Conservation (phyloP, 2,113 vertebrate genomes). For the Psittacara wagleri region DNA sequence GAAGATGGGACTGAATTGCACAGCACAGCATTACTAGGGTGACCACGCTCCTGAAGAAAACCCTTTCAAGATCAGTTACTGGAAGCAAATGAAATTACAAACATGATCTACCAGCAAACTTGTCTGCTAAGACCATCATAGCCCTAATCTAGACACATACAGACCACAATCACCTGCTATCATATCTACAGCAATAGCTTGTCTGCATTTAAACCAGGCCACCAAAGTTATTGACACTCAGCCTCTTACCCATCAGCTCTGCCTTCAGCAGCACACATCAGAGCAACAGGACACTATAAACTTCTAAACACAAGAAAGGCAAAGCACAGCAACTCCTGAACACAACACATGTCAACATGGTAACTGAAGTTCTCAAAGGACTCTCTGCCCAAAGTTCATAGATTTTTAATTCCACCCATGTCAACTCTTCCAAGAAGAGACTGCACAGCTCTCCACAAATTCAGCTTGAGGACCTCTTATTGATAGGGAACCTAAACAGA, state of each 20-base stretch:
- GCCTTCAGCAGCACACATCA: not conserved
- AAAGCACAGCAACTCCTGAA: not conserved
- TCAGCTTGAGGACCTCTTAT: not conserved
- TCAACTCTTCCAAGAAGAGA: not conserved
- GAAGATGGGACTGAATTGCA: not conserved
- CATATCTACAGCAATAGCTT: not conserved
- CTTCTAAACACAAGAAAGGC: not conserved
- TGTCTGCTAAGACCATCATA: not conserved
- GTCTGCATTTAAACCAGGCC: not conserved
- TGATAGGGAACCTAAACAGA: not conserved
- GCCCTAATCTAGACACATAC: not conserved
- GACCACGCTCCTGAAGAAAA: not conserved
- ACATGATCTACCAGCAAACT: not conserved
- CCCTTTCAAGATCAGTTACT: not conserved
- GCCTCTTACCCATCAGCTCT: too few species aligned
- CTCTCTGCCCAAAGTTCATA: not conserved
- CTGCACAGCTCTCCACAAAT: not conserved
- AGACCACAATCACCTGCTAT: not conserved
- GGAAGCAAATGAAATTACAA: not conserved
- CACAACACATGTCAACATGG: not conserved
- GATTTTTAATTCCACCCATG: not conserved
- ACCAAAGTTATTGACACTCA: fast-evolving
- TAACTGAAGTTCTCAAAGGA: not conserved
- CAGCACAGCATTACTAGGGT: not conserved
- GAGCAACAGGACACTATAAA: not conserved